phyloP scores from a whole-genome alignment of 2,113 vertebrate species.

The Physeter macrocephalus region DNA sequence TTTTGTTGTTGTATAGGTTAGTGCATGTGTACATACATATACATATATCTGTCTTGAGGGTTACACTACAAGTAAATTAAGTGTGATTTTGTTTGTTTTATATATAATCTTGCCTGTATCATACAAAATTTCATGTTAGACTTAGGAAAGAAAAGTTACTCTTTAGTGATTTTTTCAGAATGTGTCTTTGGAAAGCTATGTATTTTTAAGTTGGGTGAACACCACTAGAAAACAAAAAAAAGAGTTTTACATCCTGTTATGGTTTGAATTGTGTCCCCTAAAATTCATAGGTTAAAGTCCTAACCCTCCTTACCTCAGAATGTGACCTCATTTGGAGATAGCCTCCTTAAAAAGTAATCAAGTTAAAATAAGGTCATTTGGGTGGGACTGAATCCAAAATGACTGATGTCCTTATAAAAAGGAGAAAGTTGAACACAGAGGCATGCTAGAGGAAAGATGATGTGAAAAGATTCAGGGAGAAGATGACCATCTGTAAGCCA shows the following conservation, averaged over 20 bases:
- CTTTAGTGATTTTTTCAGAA: slow-evolving; percentile 37
- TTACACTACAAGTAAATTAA: slow-evolving; percentile 65
- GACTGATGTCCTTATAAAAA: background rate
- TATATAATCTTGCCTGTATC: slow-evolving; percentile 49
- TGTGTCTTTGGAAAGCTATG: slow-evolving; percentile 39
- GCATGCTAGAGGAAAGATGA: accelerated
- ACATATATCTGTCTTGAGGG: slow-evolving; percentile 43
- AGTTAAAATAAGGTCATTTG: background rate
- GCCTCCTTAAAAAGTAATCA: background rate
- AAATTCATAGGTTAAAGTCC: background rate
- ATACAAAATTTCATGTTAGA: slow-evolving; percentile 58
- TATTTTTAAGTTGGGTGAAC: slow-evolving; percentile 33
- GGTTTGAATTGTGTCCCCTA: background rate
- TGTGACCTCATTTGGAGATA: background rate
- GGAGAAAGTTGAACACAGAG: background rate
- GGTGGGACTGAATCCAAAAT: background rate
- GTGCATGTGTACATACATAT: background rate
- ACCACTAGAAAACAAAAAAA: background rate
- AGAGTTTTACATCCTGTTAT: background rate
- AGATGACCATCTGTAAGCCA: no score
- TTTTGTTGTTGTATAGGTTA: slow-evolving; percentile 17
- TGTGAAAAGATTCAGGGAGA: background rate
- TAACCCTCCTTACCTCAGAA: background rate
- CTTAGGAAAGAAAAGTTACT: slow-evolving; percentile 58
- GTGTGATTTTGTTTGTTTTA: slow-evolving; percentile 64